Evolutionary conservation across 2,888 invertebrate species (phyloP), one percentile per base, ranked within the genome.

Genomic region (Synanthedon tipuliformis): DNA sequence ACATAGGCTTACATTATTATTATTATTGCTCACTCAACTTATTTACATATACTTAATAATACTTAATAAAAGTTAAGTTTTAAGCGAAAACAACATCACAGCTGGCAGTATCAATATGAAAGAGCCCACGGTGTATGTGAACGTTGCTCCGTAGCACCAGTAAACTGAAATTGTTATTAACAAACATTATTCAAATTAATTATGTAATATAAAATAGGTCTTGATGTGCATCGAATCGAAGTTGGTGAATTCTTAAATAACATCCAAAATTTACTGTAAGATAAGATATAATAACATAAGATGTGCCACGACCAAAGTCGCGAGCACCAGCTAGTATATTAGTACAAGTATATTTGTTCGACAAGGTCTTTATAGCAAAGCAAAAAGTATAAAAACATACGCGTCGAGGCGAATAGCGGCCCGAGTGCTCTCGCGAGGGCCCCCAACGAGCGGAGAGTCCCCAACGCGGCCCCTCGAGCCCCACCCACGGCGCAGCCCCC

Each of bases 371-470:
- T n/a, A n/a, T n/a, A n/a, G n/a, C n/a, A n/a, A n/a, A n/a, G n/a
- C n/a, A n/a, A 18, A 18, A 34, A 34, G 8, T 27, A 27, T 27
- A 27, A 23, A 45, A 55, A 54, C 63, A 75, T 79, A 95, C 96
- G 90, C 61, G 95, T 89, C 52, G 96, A 95, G 12, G 97, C 95
- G 12, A 96, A 76, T 53, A 98, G 88, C 0, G 99, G 99, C 0
- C 99, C 99, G 40, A 95, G 77, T 18, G 97, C 97, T 61, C 99
- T 89, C 0, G 98, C 98, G 49, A 99, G 84, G 1, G 98, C 96
- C 13, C 99, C 99, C 41, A 99, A 88, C 1, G 98, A 98, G 56
- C 99, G 90, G 71, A 98, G 95, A 59, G 96, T 94, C 11, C 99
- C 99, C 71, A 98, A 92, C 59, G 96, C 94, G 0, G 94, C 93